These are phyloP conservation scores for Empidonax alnorum DNA, from an alignment of 2,113 vertebrate genomes.

Conservation along the genomic window DNA sequence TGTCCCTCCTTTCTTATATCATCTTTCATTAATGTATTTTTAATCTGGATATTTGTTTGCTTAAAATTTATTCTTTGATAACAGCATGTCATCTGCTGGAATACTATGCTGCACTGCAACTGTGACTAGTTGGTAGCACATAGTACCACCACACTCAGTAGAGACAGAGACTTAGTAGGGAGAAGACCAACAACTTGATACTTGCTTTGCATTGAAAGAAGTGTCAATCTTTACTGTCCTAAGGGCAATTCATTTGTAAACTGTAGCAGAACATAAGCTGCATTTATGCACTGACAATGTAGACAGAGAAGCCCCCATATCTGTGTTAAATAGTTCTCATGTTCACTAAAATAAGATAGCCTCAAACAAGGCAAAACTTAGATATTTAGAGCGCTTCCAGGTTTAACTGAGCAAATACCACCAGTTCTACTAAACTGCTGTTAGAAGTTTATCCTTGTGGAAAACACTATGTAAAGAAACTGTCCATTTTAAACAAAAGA, in stretches of 20 bases:
- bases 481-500: background rate
- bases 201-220: background rate
- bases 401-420: background rate
- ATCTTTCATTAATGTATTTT: background rate
- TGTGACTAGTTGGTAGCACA: background rate
- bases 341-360: background rate
- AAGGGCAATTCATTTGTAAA: background rate
- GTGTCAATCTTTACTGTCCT: background rate
- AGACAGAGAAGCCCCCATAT: background rate
- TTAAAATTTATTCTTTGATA: background rate
- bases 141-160: background rate
- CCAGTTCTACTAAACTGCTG: background rate
- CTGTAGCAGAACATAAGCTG: background rate
- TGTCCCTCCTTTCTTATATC: background rate
- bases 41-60: background rate
- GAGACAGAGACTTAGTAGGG: background rate
- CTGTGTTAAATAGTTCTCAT: background rate
- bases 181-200: background rate
- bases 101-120: no score
- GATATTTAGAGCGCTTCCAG: background rate
- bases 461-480: background rate
- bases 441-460: background rate
- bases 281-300: background rate
- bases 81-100: background rate
- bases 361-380: background rate